phyloP scores from a whole-genome alignment of 64 coral and sea anemone genomes.

The Actinia equina region DNA sequence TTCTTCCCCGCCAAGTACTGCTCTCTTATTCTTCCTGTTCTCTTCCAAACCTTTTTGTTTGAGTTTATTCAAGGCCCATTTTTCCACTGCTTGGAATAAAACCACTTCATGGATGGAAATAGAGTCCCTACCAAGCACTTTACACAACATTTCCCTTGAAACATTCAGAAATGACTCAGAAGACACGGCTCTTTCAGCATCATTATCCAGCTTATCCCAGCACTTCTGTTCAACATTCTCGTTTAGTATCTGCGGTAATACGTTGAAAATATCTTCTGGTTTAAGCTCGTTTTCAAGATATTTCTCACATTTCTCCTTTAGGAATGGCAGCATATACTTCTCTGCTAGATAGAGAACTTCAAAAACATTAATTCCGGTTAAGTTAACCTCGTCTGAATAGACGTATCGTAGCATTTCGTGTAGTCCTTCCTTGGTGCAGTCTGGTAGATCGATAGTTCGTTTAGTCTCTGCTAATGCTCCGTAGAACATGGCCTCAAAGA shows the following conservation, averaged over 20 bases:
- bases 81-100: slow-evolving; percentile 25
- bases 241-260: neutral
- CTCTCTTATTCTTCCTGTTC: neutral
- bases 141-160: neutral
- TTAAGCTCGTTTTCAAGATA: neutral
- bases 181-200: slow-evolving; percentile 20
- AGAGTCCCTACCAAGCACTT: neutral
- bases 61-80: slow-evolving; percentile 12
- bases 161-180: slow-evolving; percentile 32
- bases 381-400: neutral
- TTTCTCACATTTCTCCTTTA: neutral
- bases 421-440: no score
- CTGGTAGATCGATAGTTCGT: no score
- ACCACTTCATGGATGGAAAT: neutral
- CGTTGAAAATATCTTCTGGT: neutral
- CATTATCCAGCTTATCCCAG: slow-evolving; percentile 25
- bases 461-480: no score
- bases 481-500: no score
- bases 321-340: slow-evolving; percentile 14
- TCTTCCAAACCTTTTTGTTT: neutral
- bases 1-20: slow-evolving; percentile 13
- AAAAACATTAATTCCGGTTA: neutral
- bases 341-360: neutral
- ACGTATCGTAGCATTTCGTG: no score
- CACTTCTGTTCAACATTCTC: slow-evolving; percentile 12